Evolutionary conservation across 30 jellyfish, hydroid and myxozoan species (phyloP), one percentile per base, ranked within the genome.

Genomic region (Aurelia coerulea): DNA sequence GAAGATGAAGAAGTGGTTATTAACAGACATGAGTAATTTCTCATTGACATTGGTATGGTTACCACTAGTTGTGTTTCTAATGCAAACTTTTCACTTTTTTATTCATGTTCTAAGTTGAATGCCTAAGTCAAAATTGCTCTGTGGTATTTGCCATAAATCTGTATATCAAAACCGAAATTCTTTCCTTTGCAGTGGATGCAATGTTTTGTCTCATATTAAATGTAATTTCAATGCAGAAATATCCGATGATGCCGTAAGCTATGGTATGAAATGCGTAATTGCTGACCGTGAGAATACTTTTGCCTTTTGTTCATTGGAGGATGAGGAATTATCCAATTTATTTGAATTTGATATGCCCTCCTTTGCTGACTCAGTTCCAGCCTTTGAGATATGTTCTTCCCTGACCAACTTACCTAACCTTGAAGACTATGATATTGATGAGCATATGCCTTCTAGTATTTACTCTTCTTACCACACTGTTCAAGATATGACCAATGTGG

Each of bases 371-470:
- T 65, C 58, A 18, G 62, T 32, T 56, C 87, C 19, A 29, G 37
- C 87, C 17, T 76, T 59, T 62, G 78, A 67, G 9, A 23, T 37
- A 3, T 4, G 17, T 13, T 67, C 78, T 4, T 3, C 13, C 10
- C 51, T 67, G n/a, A 16, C 8, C 7, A 67, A 67, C 17, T 23
- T 67, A 19, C 81, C 69, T 5, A 78, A 78, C 39, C 32, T 78
- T 23, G 60, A 67, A 1, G 79, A 78, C 54, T 78, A 50, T 42
- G 89, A 62, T 60, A 78, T 78, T 34, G 79, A 78, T 32, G 89
- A 78, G 65, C 74, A 78, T 19, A 32, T 64, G 72, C 79, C 89
- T 19, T 8, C 54, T 60, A 78, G 63, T 42, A 33, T 76, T 23
- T 6, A 33, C 46, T 59, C 52, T 76, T 37, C 69, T 16, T 39